phyloP scores from a whole-genome alignment of 2,888 invertebrate species.

The Morinoia aosen region DNA sequence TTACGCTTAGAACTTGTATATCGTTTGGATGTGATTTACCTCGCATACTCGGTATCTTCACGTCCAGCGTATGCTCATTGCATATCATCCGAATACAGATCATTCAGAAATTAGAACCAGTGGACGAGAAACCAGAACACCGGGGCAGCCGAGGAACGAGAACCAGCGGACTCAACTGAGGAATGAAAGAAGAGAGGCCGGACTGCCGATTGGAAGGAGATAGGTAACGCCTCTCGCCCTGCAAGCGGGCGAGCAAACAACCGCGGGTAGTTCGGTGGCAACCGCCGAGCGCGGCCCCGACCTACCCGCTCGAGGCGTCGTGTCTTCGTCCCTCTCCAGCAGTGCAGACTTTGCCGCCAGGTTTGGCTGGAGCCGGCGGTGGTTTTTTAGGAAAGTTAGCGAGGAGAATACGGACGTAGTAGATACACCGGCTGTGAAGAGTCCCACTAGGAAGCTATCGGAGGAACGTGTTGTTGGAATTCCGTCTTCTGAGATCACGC shows the following conservation, averaged over 20 bases:
- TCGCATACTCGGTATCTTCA: background rate
- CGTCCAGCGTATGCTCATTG: background rate
- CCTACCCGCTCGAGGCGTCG: background rate
- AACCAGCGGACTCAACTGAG: background rate
- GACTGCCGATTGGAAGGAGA: background rate
- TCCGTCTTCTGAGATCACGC: background rate
- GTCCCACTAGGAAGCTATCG: background rate
- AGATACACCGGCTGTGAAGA: background rate
- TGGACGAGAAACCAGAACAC: background rate
- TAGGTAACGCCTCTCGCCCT: constrained; percentile 25
- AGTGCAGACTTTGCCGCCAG: background rate
- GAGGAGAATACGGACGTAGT: background rate
- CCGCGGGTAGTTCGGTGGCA: constrained; percentile 40
- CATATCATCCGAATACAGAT: background rate
- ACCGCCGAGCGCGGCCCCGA: background rate
- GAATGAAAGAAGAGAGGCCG: background rate
- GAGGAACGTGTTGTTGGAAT: background rate
- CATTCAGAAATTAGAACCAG: background rate
- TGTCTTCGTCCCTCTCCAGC: background rate
- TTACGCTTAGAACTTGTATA: background rate
- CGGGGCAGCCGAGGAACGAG: background rate
- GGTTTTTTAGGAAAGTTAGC: background rate
- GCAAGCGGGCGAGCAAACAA: constrained; percentile 10
- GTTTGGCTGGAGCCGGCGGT: constrained; percentile 39
- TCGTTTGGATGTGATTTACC: background rate